These are phyloP conservation scores for Anadara kagoshimensis DNA, from an alignment of 1,140 invertebrate genomes.

Conservation along the genomic window DNA sequence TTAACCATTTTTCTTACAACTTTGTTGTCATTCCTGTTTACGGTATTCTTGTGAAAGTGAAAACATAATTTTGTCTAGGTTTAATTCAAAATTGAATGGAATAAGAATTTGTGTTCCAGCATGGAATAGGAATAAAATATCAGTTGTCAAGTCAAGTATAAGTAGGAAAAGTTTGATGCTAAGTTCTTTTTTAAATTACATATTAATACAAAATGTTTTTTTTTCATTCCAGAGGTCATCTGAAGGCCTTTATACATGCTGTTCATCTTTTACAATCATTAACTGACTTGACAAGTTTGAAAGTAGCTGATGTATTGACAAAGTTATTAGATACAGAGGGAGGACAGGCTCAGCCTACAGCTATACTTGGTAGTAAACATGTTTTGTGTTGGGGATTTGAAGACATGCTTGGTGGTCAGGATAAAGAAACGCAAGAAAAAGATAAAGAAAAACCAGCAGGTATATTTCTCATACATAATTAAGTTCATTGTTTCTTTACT, in stretches of 20 bases:
- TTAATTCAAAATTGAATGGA: no score
- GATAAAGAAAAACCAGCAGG: conserved; percentile 50
- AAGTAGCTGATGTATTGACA: conserved; percentile 62
- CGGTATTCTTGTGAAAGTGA: no score
- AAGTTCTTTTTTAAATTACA: no score
- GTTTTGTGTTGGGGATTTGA: conserved; percentile 72
- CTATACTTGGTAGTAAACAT: conserved; percentile 66
- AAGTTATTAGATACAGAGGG: conserved; percentile 68
- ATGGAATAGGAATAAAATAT: no score
- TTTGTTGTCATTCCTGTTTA: no score
- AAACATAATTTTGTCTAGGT: no score
- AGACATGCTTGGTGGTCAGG: conserved; percentile 58
- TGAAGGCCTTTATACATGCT: conserved; percentile 72
- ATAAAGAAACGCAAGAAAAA: conserved; percentile 58
- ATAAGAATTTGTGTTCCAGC: no score
- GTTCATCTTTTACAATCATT: conserved; percentile 69
- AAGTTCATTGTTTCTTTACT: no score
- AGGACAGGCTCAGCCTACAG: conserved; percentile 59
- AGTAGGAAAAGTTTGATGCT: no score
- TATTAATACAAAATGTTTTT: conserved; percentile 6
- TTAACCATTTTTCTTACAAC: no score
- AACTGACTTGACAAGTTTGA: conserved; percentile 53
- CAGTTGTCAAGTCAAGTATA: no score
- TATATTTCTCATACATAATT: no score
- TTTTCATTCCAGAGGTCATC: conserved; percentile 64